These are phyloP conservation scores for Acleris cristana DNA, from an alignment of 2,888 invertebrate genomes.

Conservation along the genomic window DNA sequence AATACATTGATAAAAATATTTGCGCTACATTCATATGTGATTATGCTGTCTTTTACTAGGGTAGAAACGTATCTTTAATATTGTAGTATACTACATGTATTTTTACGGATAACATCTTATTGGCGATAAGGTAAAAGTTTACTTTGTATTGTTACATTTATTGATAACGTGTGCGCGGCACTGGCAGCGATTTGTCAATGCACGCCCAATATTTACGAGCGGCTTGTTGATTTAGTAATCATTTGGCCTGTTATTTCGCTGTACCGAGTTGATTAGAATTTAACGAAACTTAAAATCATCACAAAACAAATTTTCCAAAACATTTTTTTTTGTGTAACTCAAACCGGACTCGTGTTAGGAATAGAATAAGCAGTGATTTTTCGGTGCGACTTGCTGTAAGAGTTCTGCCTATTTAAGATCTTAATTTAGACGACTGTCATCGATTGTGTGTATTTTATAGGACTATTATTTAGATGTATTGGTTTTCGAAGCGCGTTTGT, in stretches of 20 bases:
- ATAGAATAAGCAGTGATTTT: constrained; percentile 23
- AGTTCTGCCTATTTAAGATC: constrained; percentile 31
- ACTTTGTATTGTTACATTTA: constrained; percentile 14
- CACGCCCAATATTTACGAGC: constrained; percentile 2
- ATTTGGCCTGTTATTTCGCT: neutral
- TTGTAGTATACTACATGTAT: constrained; percentile 22
- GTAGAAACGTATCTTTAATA: constrained; percentile 2
- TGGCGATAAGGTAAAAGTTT: constrained; percentile 22
- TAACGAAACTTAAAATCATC: constrained; percentile 3
- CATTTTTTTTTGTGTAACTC: neutral
- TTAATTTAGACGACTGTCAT: constrained; percentile 27
- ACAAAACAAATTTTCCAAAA: constrained; percentile 4
- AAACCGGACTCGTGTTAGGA: constrained; percentile 11
- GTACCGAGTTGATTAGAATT: constrained; percentile 5
- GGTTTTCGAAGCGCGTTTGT: constrained; percentile 22
- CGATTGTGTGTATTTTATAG: constrained; percentile 34
- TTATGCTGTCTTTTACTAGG: neutral
- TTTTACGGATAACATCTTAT: constrained; percentile 28
- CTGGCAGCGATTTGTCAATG: constrained; percentile 16
- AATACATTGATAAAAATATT: no score
- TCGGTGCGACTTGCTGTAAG: constrained; percentile 27
- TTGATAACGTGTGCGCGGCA: constrained; percentile 11
- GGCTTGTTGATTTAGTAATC: neutral
- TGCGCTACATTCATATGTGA: no score
- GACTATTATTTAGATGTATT: constrained; percentile 36